Percentiles rank a stretch among this genome's conserved stretches.
phyloP scores from a whole-genome alignment of 2,888 invertebrate genomes.

The Phortica okadai region DNA sequence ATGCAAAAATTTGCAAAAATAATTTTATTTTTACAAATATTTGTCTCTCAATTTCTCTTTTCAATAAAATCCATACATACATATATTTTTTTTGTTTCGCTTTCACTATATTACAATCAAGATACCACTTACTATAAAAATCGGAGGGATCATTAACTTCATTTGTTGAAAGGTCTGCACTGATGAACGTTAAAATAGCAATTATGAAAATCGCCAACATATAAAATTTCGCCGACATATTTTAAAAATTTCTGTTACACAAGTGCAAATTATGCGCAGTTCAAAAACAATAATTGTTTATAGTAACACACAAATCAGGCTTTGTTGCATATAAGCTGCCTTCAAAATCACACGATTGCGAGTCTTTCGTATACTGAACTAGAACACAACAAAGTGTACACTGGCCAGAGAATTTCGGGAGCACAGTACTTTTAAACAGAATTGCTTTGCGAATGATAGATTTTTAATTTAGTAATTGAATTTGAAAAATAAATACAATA shows the following conservation, averaged over 20 bases:
- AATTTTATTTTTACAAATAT: no score
- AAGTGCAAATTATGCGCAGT: not conserved
- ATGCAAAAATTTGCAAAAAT: not conserved
- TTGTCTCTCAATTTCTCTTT: not conserved
- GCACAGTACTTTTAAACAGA: conserved; percentile 63
- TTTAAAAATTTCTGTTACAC: conserved; percentile 37
- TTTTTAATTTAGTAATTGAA: conserved; percentile 16
- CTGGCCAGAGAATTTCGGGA: conserved; percentile 60
- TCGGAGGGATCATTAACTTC: conserved; percentile 61
- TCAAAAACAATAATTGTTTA: conserved; percentile 3
- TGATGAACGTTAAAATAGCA: conserved; percentile 48
- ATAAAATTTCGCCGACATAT: conserved; percentile 53
- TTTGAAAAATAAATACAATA: conserved; percentile 37
- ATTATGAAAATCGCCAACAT: conserved; percentile 46
- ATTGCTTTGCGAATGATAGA: conserved; percentile 29
- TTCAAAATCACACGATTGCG: no score
- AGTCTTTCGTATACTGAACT: not conserved
- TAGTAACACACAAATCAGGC: no score
- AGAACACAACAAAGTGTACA: conserved; percentile 55
- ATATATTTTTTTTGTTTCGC: not conserved
- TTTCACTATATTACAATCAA: not conserved
- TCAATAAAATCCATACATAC: not conserved
- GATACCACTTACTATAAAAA: conserved; percentile 65
- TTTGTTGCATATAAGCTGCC: no score
- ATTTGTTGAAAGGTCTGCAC: conserved; percentile 67